A percentile compares a stretch with the other conserved stretches of the same genome.
These are phyloP conservation scores for Yponomeuta sedellus DNA, from an alignment of 2,888 invertebrate genomes.

Conservation along the genomic window DNA sequence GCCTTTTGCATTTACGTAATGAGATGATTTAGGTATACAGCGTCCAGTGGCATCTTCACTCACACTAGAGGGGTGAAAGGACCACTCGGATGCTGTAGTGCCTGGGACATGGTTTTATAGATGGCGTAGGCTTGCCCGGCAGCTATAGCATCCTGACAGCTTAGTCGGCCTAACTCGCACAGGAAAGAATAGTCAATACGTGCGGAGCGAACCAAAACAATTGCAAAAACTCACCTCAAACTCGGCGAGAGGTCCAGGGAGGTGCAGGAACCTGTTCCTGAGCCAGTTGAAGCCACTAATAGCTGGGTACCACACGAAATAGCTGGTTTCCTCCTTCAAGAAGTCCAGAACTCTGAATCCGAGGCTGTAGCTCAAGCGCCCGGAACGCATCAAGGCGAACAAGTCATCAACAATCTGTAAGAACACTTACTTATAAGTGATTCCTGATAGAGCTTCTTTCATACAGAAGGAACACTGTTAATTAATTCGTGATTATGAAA, in stretches of 20 bases:
- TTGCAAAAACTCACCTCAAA: constrained; percentile 47
- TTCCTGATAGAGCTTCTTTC: neutral
- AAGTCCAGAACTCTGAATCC: constrained; percentile 61
- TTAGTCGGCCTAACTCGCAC: too few relatives aligned
- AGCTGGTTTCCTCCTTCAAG: constrained; percentile 56
- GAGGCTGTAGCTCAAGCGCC: constrained; percentile 39
- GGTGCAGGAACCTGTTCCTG: constrained; percentile 56
- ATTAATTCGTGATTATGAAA: too few relatives aligned
- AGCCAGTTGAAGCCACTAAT: constrained; percentile 60
- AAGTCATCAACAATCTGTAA: constrained; percentile 65
- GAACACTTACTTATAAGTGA: constrained; percentile 14
- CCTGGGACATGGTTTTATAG: too few relatives aligned
- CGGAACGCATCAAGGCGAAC: constrained; percentile 62
- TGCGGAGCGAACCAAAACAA: too few relatives aligned
- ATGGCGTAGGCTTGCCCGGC: too few relatives aligned
- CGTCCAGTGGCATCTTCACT: too few relatives aligned
- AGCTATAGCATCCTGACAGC: too few relatives aligned
- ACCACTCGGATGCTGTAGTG: too few relatives aligned
- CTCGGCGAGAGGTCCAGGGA: constrained; percentile 41
- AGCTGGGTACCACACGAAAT: constrained; percentile 64
- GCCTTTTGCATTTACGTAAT: too few relatives aligned
- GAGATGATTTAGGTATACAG: too few relatives aligned
- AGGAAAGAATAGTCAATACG: too few relatives aligned
- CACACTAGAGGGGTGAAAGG: too few relatives aligned
- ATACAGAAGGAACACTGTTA: neutral